A percentile compares a stretch with the other conserved stretches of the same genome.
Conservation (phyloP, 2,797 vertebrate species). For the Sebastes ruberrimus region DNA sequence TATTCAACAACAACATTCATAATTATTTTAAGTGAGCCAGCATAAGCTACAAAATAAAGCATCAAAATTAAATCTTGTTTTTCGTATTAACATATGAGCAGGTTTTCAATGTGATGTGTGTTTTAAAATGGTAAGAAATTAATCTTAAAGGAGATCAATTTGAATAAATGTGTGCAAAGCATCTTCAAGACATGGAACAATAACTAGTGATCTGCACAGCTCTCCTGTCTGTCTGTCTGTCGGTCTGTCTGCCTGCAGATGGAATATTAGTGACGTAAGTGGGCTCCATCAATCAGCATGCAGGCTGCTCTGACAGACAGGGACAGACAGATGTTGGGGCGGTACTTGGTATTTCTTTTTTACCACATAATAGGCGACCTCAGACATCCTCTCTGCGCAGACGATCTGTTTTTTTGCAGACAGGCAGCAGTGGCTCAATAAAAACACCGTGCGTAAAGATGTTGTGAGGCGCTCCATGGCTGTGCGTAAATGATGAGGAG, state of each 20-base stretch:
- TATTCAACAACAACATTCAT: no score
- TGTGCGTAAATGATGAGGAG: conserved; percentile 25
- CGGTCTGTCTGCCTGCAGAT: conserved; percentile 32
- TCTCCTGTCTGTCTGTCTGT: conserved; percentile 3
- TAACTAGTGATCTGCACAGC: background rate
- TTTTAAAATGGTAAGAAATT: background rate
- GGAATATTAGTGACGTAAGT: conserved; percentile 81
- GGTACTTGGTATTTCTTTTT: conserved; percentile 76
- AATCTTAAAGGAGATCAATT: background rate
- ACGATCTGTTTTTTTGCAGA: conserved; percentile 49
- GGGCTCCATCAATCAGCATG: conserved; percentile 74
- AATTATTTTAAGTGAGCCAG: background rate
- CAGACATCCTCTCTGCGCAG: conserved; percentile 59
- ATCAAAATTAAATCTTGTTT: background rate
- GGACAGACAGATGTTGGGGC: conserved; percentile 81
- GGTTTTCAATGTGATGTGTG: background rate
- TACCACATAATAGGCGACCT: conserved; percentile 69
- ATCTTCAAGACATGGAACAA: background rate
- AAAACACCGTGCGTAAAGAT: conserved; percentile 61
- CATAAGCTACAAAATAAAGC: background rate
- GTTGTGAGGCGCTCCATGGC: conserved; percentile 27
- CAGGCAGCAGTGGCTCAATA: conserved; percentile 46
- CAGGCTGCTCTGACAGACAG: conserved; percentile 67
- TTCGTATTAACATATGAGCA: background rate
- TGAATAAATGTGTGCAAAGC: background rate